A percentile compares a stretch with the other conserved stretches of the same genome.
Evolutionary conservation across 2,113 vertebrate genomes (phyloP).

Genomic region (Oophaga pumilio): DNA sequence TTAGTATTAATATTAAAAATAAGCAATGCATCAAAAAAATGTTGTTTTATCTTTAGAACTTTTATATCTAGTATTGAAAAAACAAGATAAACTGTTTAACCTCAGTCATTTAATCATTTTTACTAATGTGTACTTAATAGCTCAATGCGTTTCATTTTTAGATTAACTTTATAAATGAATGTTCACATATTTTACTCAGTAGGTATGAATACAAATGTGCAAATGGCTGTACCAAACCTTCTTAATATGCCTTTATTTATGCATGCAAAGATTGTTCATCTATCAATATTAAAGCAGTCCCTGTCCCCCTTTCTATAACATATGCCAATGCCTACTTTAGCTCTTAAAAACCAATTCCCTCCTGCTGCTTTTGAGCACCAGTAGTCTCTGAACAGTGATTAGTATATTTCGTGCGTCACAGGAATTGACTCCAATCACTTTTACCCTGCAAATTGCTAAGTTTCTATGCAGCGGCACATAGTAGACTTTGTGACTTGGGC

Average conservation of each 20-base stretch:
- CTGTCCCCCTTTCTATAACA: conserved; percentile 62
- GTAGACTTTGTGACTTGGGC: conserved; percentile 62
- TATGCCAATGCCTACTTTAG: conserved; percentile 65
- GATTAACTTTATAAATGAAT: background rate
- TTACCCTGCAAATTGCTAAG: conserved; percentile 72
- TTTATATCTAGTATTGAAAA: too few species aligned
- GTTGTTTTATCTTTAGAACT: too few species aligned
- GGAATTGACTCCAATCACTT: conserved; percentile 74
- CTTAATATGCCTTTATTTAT: conserved; percentile 17
- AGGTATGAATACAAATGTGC: background rate
- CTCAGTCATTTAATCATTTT: background rate
- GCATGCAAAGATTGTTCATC: conserved; percentile 59
- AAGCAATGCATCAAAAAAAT: too few species aligned
- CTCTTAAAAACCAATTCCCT: conserved; percentile 67
- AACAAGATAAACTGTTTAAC: background rate
- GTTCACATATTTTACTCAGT: background rate
- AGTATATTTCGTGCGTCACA: conserved; percentile 73
- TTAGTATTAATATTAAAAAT: too few species aligned
- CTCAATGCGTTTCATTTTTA: background rate
- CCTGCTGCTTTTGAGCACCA: conserved; percentile 64
- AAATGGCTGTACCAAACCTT: background rate
- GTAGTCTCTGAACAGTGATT: conserved; percentile 71
- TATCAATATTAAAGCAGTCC: conserved; percentile 70
- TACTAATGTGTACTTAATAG: background rate
- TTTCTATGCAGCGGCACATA: conserved; percentile 70